Conservation (phyloP, 2,797 vertebrate genomes). For the Psittacula derbiana region DNA sequence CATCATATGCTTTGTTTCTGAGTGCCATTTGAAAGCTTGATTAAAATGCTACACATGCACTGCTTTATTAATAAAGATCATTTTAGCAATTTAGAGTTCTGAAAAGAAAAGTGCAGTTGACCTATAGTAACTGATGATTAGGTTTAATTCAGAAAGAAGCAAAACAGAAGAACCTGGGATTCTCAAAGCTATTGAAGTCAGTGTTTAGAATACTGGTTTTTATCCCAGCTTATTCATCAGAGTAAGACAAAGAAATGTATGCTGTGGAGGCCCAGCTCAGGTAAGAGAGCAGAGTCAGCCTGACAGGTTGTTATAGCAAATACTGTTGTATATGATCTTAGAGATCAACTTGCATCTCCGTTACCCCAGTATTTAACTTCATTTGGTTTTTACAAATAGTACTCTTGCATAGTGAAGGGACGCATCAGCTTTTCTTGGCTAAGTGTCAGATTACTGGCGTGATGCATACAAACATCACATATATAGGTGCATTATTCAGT, state of each 20-base stretch:
- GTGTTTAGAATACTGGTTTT: background rate
- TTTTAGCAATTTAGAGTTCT: conserved; percentile 14
- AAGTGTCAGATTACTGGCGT: background rate
- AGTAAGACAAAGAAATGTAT: background rate
- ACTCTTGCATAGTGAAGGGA: background rate
- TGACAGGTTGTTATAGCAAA: background rate
- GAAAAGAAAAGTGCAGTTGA: conserved; percentile 30
- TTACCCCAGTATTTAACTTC: background rate
- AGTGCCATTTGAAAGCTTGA: conserved; percentile 18
- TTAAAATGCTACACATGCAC: background rate
- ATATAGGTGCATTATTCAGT: background rate
- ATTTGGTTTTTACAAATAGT: background rate
- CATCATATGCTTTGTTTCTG: background rate
- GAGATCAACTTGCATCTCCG: background rate
- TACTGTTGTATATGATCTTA: background rate
- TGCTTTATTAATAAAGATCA: conserved; percentile 26
- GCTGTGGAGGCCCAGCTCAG: background rate
- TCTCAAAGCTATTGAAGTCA: background rate
- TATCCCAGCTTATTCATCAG: background rate
- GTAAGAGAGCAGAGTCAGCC: background rate
- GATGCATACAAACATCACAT: background rate
- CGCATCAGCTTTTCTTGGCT: background rate
- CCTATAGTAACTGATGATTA: background rate
- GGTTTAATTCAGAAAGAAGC: background rate
- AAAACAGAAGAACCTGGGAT: background rate